A percentile compares a stretch with the other conserved stretches of the same genome.
Evolutionary conservation across 1,140 invertebrate genomes (phyloP).

Genomic region (Drosophila leontia): DNA sequence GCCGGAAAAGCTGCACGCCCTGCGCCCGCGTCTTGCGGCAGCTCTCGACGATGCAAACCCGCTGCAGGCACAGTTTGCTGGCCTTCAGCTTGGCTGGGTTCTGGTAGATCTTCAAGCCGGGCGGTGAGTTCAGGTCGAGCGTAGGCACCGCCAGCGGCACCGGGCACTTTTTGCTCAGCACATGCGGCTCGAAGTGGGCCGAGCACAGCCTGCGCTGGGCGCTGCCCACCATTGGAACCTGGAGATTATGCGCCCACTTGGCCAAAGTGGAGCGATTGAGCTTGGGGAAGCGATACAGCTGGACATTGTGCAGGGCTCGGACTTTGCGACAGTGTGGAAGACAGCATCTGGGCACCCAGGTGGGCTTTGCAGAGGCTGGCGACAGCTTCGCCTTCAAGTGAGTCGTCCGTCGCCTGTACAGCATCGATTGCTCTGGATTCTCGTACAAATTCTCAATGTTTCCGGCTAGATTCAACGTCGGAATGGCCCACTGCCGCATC

Average conservation of each 20-base stretch:
- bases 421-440: conserved; percentile 71
- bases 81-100: conserved; percentile 77
- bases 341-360: conserved; percentile 79
- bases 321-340: conserved; percentile 78
- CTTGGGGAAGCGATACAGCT: conserved; percentile 77
- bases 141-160: conserved; percentile 76
- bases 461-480: conserved; percentile 70
- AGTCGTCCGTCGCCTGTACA: conserved; percentile 66
- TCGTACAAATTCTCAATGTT: conserved; percentile 78
- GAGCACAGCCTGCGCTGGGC: conserved; percentile 74
- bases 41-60: conserved; percentile 76
- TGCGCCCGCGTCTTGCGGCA: conserved; percentile 68
- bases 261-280: conserved; percentile 74
- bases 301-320: conserved; percentile 70
- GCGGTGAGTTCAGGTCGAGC: conserved; percentile 68
- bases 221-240: conserved; percentile 71
- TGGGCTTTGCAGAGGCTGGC: conserved; percentile 44
- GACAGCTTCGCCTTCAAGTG: conserved; percentile 41
- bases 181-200: conserved; percentile 75
- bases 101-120: conserved; percentile 79
- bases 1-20: conserved; percentile 77
- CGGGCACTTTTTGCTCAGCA: conserved; percentile 79
- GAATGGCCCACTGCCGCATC: conserved; percentile 78
- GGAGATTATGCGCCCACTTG: conserved; percentile 80
- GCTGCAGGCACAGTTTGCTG: conserved; percentile 67